Evolutionary conservation across 1,140 invertebrate species (phyloP).

Genomic region (Teleopsis dalmanni): DNA sequence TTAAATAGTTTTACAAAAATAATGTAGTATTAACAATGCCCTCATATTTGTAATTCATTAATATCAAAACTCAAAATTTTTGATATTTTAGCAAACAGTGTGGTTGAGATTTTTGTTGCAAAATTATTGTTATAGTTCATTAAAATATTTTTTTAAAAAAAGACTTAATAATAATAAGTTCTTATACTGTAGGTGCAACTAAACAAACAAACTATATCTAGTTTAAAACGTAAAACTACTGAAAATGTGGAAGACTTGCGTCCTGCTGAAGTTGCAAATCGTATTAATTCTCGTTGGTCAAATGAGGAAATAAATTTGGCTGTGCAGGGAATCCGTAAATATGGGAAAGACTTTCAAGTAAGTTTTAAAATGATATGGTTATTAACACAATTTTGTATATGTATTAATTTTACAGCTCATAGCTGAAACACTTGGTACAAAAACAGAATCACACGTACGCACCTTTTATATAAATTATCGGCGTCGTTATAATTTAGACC

Average conservation of each 20-base stretch:
- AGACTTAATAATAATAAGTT: too few relatives aligned
- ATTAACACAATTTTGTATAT: neutral
- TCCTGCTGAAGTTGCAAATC: conserved; percentile 58
- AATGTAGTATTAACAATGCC: too few relatives aligned
- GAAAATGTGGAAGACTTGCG: conserved; percentile 68
- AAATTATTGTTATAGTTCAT: too few relatives aligned
- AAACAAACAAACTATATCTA: conserved; percentile 86
- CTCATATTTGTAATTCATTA: too few relatives aligned
- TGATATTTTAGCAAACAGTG: too few relatives aligned
- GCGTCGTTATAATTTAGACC: conserved; percentile 83
- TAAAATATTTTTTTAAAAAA: too few relatives aligned
- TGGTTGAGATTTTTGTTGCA: too few relatives aligned
- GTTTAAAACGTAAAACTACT: conserved; percentile 68
- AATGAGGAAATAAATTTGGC: conserved; percentile 86
- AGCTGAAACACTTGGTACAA: conserved; percentile 89
- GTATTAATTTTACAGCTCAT: conserved; percentile 54
- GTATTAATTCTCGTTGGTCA: conserved; percentile 84
- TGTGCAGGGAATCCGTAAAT: conserved; percentile 86
- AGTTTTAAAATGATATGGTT: conserved; percentile 1
- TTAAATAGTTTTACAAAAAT: too few relatives aligned
- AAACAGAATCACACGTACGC: conserved; percentile 85
- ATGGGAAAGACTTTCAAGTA: conserved; percentile 87
- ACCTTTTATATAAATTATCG: conserved; percentile 87
- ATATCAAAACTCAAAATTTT: too few relatives aligned
- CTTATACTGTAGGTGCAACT: conserved; percentile 85